Evolutionary conservation across 2,113 vertebrate genomes (phyloP).

Genomic region (Poeciliopsis prolifica): DNA sequence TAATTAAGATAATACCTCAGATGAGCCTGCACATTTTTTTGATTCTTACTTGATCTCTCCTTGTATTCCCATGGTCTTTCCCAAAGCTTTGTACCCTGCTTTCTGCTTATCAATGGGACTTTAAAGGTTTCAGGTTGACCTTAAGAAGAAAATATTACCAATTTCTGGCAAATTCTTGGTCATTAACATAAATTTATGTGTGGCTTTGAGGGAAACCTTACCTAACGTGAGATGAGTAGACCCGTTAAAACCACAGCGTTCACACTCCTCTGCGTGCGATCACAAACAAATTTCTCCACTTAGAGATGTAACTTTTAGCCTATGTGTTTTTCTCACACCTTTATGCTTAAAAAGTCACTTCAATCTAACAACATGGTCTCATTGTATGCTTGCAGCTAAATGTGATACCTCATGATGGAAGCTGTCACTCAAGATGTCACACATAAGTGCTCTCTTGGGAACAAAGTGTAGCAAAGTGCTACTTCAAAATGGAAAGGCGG

Average conservation of each 20-base stretch:
- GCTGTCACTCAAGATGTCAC: constrained; percentile 23
- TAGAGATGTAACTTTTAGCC: constrained; percentile 2
- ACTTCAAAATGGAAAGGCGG: neutral
- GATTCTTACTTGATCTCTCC: constrained; percentile 15
- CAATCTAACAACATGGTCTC: neutral
- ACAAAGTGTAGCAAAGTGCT: neutral
- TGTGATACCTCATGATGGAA: constrained; percentile 17
- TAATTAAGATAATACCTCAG: neutral
- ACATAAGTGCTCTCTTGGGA: neutral
- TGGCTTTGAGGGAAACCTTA: constrained; percentile 44
- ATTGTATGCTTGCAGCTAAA: neutral
- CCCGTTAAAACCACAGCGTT: constrained; percentile 53
- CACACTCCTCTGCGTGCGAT: constrained; percentile 12
- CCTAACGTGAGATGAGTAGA: constrained; percentile 21
- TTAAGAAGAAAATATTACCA: neutral
- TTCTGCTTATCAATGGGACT: neutral
- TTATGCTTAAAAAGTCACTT: neutral
- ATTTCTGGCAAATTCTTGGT: constrained; percentile 25
- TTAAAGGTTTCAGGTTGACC: neutral
- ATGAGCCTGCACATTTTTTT: neutral
- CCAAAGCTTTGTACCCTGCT: neutral
- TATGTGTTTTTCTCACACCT: constrained; percentile 11
- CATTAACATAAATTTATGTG: constrained; percentile 29
- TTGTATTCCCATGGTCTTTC: constrained; percentile 19
- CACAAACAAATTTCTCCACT: neutral